phyloP scores from a whole-genome alignment of 2,888 invertebrate genomes.

The Melitaea athalia region DNA sequence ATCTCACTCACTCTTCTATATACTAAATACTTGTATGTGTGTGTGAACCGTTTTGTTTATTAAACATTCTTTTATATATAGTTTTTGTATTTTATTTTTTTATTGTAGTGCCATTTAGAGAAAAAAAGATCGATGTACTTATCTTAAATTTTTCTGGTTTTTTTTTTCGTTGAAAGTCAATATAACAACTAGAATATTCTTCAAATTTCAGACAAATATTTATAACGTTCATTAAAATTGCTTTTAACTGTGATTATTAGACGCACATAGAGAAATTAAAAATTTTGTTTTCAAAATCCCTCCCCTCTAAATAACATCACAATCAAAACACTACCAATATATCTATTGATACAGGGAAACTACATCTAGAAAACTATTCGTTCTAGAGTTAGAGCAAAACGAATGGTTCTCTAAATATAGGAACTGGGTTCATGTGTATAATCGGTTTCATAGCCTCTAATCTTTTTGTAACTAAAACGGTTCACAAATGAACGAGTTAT shows the following conservation, averaged over 20 bases:
- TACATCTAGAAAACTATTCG: no score
- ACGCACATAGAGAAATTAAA: no score
- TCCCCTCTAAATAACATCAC: neutral
- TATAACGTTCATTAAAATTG: no score
- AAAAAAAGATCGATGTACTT: neutral
- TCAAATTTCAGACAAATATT: no score
- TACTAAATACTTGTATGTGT: conserved; percentile 48
- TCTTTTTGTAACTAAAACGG: conserved; percentile 40
- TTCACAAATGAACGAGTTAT: conserved; percentile 46
- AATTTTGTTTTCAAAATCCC: neutral
- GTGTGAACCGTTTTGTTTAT: conserved; percentile 50
- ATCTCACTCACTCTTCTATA: conserved; percentile 68
- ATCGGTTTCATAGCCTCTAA: conserved; percentile 1
- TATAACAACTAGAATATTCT: no score
- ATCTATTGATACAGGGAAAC: no score
- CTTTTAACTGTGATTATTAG: no score
- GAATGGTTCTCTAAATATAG: no score
- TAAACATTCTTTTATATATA: neutral
- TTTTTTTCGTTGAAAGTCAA: no score
- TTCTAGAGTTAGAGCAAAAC: no score
- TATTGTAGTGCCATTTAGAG: neutral
- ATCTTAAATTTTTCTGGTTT: no score
- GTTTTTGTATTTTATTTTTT: neutral
- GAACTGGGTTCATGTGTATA: neutral
- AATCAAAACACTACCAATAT: neutral